Conservation (phyloP, 2,888 invertebrate genomes). For the Meteorus colon region DNA sequence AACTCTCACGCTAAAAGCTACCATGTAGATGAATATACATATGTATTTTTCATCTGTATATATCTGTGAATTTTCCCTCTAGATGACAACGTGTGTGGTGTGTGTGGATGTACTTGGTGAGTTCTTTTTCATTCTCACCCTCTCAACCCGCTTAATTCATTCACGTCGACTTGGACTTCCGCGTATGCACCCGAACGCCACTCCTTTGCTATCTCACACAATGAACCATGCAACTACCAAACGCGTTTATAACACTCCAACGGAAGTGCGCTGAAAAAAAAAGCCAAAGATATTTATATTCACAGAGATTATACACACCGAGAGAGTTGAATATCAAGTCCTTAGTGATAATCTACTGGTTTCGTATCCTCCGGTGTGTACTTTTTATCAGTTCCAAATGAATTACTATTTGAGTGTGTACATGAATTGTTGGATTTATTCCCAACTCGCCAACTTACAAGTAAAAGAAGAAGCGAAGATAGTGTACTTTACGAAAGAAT, state of each 20-base stretch:
- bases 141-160: conserved; percentile 22
- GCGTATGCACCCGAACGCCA: conserved; percentile 5
- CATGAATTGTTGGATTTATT: no score
- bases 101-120: background rate
- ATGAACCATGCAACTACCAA: conserved; percentile 4
- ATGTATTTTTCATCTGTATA: background rate
- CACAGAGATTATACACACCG: background rate
- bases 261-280: conserved; percentile 18
- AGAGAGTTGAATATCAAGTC: background rate
- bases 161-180: conserved; percentile 29
- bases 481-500: no score
- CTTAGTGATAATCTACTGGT: background rate
- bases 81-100: background rate
- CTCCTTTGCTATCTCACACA: conserved; percentile 12
- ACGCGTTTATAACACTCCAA: background rate
- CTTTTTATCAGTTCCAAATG: no score
- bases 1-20: conserved; percentile 9
- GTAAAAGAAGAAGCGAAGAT: no score
- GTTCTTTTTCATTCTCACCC: conserved; percentile 3
- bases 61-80: background rate
- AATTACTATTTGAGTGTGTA: no score
- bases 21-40: conserved; percentile 3
- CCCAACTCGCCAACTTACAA: no score
- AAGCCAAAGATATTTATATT: background rate
- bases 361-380: no score